A percentile compares a stretch with the other conserved stretches of the same genome.
Conservation (phyloP, 2,797 vertebrate species). For the Sciurus carolinensis region DNA sequence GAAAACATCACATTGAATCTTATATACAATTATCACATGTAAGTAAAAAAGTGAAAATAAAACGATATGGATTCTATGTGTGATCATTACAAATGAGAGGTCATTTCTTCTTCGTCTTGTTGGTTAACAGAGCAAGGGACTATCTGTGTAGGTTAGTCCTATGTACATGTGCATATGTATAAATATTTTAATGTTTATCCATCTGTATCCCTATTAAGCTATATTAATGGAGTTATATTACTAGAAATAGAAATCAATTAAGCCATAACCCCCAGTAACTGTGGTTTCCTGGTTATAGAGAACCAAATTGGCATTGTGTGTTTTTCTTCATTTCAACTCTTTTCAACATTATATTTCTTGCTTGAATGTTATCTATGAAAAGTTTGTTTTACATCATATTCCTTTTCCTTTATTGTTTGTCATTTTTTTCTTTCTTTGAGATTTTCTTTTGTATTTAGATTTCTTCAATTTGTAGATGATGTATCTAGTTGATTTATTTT, state of each 20-base stretch:
- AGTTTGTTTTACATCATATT: not conserved
- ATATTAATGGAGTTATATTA: not conserved
- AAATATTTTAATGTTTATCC: not conserved
- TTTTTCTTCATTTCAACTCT: not conserved
- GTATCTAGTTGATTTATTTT: not conserved
- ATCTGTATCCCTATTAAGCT: not conserved
- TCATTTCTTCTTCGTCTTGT: not conserved
- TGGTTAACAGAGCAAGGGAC: not conserved
- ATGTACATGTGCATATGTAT: too few species aligned
- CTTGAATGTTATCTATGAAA: not conserved
- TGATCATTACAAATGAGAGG: not conserved
- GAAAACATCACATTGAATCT: not conserved
- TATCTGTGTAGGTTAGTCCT: not conserved
- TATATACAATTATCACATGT: not conserved
- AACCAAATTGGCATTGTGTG: not conserved
- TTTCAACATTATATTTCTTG: not conserved
- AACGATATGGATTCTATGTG: not conserved
- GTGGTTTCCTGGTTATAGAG: too few species aligned
- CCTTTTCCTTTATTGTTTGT: not conserved
- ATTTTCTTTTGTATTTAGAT: not conserved
- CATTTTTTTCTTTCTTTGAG: not conserved
- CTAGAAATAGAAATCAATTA: not conserved
- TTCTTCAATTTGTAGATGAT: not conserved
- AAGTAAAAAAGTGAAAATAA: not conserved
- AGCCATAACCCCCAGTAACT: not conserved